Base-by-base conservation (phyloP, 2,113 vertebrate species). In the Triplophysa siluroides region DNA sequence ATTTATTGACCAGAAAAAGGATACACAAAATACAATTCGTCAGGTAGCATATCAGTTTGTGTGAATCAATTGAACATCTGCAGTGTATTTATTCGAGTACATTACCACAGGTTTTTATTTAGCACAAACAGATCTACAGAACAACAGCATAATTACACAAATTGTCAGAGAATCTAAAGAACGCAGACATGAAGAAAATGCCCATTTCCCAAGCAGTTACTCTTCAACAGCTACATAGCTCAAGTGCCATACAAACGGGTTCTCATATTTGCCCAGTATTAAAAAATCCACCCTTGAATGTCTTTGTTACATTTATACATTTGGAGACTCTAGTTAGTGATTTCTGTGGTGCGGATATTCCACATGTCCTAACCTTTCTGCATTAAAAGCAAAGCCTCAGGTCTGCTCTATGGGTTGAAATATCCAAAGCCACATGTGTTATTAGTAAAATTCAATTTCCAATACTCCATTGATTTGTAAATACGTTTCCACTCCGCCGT, bases 401-500 rank as follows among this genome's bases (percentile, higher is more conserved):
- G 38, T 45, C 43, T 33, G 61, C n/a, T 62, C 38, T 75, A 19
- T 61, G 72, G 72, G 14, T 47, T 62, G n/a, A 58, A 38, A 74
- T 26, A 61, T 75, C 38, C 21, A 14, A 58, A 62, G n/a, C 21
- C 58, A 26, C 58, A 63, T 38, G 41, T 63, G 16, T 62, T 74
- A 45, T 75, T 47, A 63, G 43, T 47, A 24, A 62, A 75, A 63
- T 26, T 45, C 58, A 63, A 75, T 62, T 26, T 23, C 21, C 23
- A 26, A 29, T 45, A 75, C n/a, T 63, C 41, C 4, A 2, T 19
- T 61, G 8, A 33, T 47, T 75, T 75, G 58, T 75, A 23, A 10
- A 47, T 58, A 10, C 9, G 5, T 63, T 75, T 75, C n/a, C 16
- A 1, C 23, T 47, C 43, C 72, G 13, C 24, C 12, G 54, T 24